Evolutionary conservation across 2,113 vertebrate species (phyloP), one percentile per base, ranked within the genome.

Genomic region (Abramis brama): DNA sequence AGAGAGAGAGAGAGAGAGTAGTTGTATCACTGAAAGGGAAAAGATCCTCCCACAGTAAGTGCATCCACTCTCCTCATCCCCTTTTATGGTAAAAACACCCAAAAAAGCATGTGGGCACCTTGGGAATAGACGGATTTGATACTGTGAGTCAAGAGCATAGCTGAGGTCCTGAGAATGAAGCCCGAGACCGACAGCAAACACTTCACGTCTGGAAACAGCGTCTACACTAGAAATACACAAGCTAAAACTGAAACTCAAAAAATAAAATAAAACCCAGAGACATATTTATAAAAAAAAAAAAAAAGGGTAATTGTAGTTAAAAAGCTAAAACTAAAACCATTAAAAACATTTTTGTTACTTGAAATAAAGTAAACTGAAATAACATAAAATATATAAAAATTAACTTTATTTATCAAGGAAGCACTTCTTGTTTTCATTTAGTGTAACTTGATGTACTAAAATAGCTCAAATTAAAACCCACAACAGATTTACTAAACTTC

Each of bases 41-140:
- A 91, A 89, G 87, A 86, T 86, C 94, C 94, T 94, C 94, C 95
- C 93, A 94, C 93, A 95, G 93, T 94, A 95, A 95, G 92, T 87
- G 73, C 4, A 81, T 87, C 91, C 90, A 74, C 88, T 91, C 89
- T 93, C 92, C 91, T 93, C 92, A 85, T 94, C 89, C 93, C 95
- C 94, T 95, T 95, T 86, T 95, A 95, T 92, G 94, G 94, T 93
- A 91, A 95, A 93, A 95, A 94, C 90, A 94, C 92, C 92, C 92
- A 86, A 85, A 94, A 94, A 95, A 89, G 91, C 93, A 90, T 88
- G 89, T 90, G 82, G 91, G 89, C 88, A 89, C 79, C 88, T 86
- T 93, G 94, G 94, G 94, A 94, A 91, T 90, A 85, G 84, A 91
- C 87, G 87, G 71, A 86, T 90, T 89, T 92, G 91, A 92, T 93